Evolutionary conservation across 2,888 invertebrate species (phyloP).

Genomic region (Philaethria dido): DNA sequence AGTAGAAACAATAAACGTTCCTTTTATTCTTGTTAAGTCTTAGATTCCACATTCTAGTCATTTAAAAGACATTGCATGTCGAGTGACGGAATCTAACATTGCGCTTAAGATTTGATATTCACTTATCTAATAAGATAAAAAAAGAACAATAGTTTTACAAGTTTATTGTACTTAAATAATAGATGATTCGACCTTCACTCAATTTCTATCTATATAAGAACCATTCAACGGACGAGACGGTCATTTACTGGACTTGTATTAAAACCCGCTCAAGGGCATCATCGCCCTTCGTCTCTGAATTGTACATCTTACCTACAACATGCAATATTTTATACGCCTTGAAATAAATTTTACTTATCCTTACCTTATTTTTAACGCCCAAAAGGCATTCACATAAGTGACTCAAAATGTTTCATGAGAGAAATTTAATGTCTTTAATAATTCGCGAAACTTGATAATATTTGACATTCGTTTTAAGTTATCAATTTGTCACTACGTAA

Average conservation of each 20-base stretch:
- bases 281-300: constrained; percentile 63
- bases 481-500: not conserved
- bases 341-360: constrained; percentile 63
- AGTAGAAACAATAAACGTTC: not conserved
- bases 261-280: constrained; percentile 68
- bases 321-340: constrained; percentile 65
- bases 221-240: constrained; percentile 39
- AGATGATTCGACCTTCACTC: constrained; percentile 45
- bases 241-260: constrained; percentile 52
- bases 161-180: constrained; percentile 35
- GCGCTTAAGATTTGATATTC: not conserved
- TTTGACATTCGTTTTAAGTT: constrained; percentile 5
- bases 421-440: constrained; percentile 44
- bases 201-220: constrained; percentile 44
- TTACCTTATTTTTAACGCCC: constrained; percentile 59
- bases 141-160: constrained; percentile 23
- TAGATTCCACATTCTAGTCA: no score
- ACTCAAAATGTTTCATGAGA: constrained; percentile 51
- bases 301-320: constrained; percentile 61
- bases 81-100: no score
- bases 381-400: constrained; percentile 53
- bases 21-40: not conserved
- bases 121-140: not conserved
- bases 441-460: constrained; percentile 1
- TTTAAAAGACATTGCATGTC: no score